Evolutionary conservation across 2,113 vertebrate species (phyloP).

Genomic region (Chaetodon auriga): DNA sequence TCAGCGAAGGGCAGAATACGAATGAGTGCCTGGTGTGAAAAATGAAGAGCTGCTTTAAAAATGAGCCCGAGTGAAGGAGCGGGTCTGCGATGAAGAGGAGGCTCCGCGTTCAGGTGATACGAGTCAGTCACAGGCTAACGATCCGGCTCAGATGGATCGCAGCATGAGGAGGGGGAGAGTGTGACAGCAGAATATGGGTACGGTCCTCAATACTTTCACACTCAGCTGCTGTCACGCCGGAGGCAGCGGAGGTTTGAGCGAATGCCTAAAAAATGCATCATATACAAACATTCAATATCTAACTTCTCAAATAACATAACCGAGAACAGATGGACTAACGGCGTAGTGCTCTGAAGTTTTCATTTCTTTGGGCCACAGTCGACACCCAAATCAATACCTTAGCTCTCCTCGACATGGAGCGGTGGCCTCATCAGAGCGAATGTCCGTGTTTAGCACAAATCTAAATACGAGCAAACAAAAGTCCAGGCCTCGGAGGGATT

Average conservation of each 20-base stretch:
- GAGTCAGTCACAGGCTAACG: slow-evolving; percentile 50
- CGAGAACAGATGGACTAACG: background rate
- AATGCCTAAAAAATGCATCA: slow-evolving; percentile 24
- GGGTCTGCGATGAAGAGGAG: slow-evolving; percentile 49
- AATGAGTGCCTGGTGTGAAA: slow-evolving; percentile 36
- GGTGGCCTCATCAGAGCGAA: slow-evolving; percentile 50
- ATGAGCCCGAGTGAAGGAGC: slow-evolving; percentile 2
- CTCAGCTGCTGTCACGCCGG: slow-evolving; percentile 28
- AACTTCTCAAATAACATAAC: slow-evolving; percentile 1
- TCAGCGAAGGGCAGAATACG: slow-evolving; percentile 41
- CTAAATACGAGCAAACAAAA: slow-evolving; percentile 69
- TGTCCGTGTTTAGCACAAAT: slow-evolving; percentile 54
- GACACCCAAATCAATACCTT: slow-evolving; percentile 55
- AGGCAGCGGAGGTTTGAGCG: background rate
- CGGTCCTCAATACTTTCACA: slow-evolving; percentile 24
- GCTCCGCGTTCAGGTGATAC: slow-evolving; percentile 11
- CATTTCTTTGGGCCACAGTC: slow-evolving; percentile 27
- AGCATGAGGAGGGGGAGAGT: background rate
- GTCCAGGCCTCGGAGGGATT: slow-evolving; percentile 51
- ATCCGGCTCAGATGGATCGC: slow-evolving; percentile 35
- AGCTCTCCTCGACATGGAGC: slow-evolving; percentile 43
- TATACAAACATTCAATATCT: slow-evolving; percentile 40
- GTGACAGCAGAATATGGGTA: background rate
- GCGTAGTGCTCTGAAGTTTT: background rate
- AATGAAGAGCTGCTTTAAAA: slow-evolving; percentile 51